Conservation (phyloP, 2,113 vertebrate species). For the Tenebrosternarchus preto region DNA sequence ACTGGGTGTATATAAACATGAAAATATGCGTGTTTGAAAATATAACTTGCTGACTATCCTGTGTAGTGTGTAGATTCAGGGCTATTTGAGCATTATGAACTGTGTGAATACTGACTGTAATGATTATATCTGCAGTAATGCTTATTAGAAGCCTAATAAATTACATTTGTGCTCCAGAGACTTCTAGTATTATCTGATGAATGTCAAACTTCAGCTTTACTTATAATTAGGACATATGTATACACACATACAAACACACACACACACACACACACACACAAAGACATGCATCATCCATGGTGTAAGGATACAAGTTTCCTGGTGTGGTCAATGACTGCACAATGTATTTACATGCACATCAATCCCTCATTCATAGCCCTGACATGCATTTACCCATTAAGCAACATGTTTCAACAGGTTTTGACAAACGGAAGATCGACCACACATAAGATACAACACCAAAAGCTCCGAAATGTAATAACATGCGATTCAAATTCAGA, state of each 20-base stretch:
- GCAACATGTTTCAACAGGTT: background rate
- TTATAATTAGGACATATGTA: background rate
- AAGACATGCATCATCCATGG: background rate
- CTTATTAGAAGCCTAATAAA: background rate
- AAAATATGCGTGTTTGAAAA: background rate
- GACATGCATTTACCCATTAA: background rate
- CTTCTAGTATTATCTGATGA: background rate
- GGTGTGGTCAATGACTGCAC: background rate
- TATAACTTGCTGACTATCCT: background rate
- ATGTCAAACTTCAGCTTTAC: background rate
- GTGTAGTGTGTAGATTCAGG: background rate
- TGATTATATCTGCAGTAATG: background rate
- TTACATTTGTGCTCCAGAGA: background rate
- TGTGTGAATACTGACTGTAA: background rate
- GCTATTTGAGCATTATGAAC: background rate
- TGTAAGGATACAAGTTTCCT: background rate
- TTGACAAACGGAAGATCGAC: background rate
- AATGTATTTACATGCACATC: background rate
- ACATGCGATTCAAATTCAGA: too few species aligned
- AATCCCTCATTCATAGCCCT: background rate
- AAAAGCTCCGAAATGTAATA: background rate
- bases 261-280: too few species aligned
- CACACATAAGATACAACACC: background rate
- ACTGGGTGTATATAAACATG: background rate
- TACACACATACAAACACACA: too few species aligned